Evolutionary conservation across 1,140 invertebrate genomes (phyloP), one percentile per base, ranked within the genome.

Genomic region (Temnothorax nylanderi): DNA sequence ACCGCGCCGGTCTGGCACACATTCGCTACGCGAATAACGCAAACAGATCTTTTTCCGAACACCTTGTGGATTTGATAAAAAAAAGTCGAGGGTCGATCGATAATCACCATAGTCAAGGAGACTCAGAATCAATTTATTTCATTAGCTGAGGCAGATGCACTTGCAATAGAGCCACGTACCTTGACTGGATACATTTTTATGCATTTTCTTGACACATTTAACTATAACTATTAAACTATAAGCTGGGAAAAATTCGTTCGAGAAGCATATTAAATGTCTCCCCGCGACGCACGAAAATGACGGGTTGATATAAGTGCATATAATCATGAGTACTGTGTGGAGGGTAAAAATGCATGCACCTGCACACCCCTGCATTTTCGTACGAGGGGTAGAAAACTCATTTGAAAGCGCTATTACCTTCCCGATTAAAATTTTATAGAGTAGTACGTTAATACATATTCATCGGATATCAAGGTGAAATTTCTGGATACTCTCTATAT

Each of bases 1-100:
- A 60, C 64, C 60, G 3, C 6, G 32, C 21, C 41, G 26, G 77
- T 78, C 88, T 86, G 90, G 81, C 87, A 90, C 26, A 90, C 65
- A 87, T 89, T 91, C 80, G 47, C n/a, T 21, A 64, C 18, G 62
- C 13, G 34, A 77, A n/a, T 64, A 85, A 77, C 4, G 58, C n/a
- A 18, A 10, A 54, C 44, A n/a, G 51, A n/a, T 84, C 51, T 34
- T 47, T 37, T 47, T 51, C 18, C 34, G 26, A 62, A 47, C 37
- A 60, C 11, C 6, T 58, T 16, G 21, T 4, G 26, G 16, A 58
- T 34, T 75, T 76, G 2, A 21, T 58, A 26, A 32, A 49, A 74
- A 75, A n/a, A 44, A 10, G 13, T 58, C 10, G 32, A 34, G 7
- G 6, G 54, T 16, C 49, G 34, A 71, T 80, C n/a, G 69, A 47